Base-by-base conservation (phyloP, 2,797 vertebrate genomes). In the Lacerta bilineata region DNA sequence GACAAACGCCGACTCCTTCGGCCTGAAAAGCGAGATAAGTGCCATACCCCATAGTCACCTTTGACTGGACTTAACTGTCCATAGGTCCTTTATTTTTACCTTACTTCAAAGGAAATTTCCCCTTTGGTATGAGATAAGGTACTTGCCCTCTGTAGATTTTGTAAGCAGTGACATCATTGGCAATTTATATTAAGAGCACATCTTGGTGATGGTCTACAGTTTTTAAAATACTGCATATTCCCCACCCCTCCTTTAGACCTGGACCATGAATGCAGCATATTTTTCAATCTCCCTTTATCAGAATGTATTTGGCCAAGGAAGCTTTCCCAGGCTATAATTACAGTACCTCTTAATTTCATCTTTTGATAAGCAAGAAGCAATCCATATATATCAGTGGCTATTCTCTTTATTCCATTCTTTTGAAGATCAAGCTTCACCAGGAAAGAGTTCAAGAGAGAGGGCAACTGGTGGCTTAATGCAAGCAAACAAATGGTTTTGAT, bases 341-440 rank as follows among this genome's bases (percentile, higher is more conserved):
- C 0, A 1, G 3, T 79, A 3, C 85, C 69, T 13, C 39, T 88
- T 41, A 92, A 87, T 25, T 92, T 88, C 18, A 36, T 90, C 10
- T 11, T 64, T 90, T 3, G 76, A 69, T 69, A 87, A 36, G 46
- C 72, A 29, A 90, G 80, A 90, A 90, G 0, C 20, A 77, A 6
- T 15, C 29, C 25, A 8, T 91, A 5, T 66, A 25, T 43, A 39
- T 82, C 41, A 76, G 29, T 50, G 36, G 41, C 39, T 68, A 88
- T n/a, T 77, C 23, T n/a, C 68, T 3, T 86, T 83, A 8, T 15
- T 3, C 50, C 13, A 55, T 55, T 74, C 33, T 80, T 41, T 61
- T 84, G 15, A 84, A 72, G 80, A 87, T 91, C 36, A 91, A 85
- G 91, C 88, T 79, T 84, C 25, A 41, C 17, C 46, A 39, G 46